Base-by-base conservation (phyloP, 2,797 vertebrate species). In the Takifugu ocellatus region DNA sequence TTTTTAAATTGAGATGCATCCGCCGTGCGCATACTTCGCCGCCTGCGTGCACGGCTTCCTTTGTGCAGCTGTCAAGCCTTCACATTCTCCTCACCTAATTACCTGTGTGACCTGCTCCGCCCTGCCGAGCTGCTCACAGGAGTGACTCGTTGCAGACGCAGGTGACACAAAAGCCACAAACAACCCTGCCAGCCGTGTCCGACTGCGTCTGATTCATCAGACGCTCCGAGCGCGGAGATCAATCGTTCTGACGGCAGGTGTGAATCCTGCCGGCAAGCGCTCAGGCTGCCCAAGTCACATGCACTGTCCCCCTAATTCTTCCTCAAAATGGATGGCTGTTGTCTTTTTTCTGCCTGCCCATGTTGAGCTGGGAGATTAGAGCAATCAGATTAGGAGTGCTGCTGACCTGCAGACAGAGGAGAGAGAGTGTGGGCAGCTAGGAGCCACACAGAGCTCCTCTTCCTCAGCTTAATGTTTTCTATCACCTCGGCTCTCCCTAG, bases 351-450 rank as follows among this genome's bases (percentile, higher is more conserved):
- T 79, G 75, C 83, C 81, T 87, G 89, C 86, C 89, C 84, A 84
- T 88, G 87, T 91, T 92, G 79, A 89, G 90, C 90, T 78, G 78
- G 83, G 78, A 93, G 96, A 98, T 98, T 98, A 97, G 86, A 89
- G 84, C 90, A 96, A 98, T 95, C 94, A 94, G 87, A 94, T 97
- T 97, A 97, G 56, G 81, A 87, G 60, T 66, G 73, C 74, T 74
- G 83, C 89, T 92, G 76, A 88, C 84, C 78, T 81, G 79, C 54
- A 78, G 75, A 73, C 76, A 60, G 56, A 58, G 51, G 66, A 58
- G 49, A 75, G 70, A 61, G 72, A 63, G 75, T 63, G 71, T 70
- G 50, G 74, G 72, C 61, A 70, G 69, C 78, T 54, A 39, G 52
- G 74, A 82, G 61, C 51, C 59, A 48, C 25, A 36, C 61, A 16